Percentiles rank a stretch among this genome's conserved stretches.
Conservation (phyloP, 2,113 vertebrate species). For the Ovibos moschatus region DNA sequence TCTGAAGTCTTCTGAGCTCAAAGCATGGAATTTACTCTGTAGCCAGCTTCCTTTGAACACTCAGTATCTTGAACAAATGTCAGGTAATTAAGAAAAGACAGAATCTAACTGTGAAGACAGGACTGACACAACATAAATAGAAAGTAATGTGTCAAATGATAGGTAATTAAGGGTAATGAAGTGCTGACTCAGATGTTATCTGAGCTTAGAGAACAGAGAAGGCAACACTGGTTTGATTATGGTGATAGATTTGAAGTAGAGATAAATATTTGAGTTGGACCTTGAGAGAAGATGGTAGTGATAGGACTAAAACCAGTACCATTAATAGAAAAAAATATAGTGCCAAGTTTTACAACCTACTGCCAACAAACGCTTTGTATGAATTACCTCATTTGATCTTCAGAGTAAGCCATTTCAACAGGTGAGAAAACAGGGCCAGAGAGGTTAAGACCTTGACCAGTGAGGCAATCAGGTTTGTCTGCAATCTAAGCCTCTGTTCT, state of each 20-base stretch:
- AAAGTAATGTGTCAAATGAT: not conserved
- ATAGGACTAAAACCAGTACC: not conserved
- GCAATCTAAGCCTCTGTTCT: not conserved
- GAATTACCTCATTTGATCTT: not conserved
- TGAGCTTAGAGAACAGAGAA: not conserved
- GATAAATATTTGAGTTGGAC: not conserved
- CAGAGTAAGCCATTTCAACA: not conserved
- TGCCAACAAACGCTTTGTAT: not conserved
- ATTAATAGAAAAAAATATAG: not conserved
- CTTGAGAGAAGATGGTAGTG: not conserved
- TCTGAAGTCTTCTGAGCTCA: not conserved
- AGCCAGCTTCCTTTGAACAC: not conserved
- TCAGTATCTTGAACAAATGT: not conserved
- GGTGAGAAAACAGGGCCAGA: slow-evolving; percentile 5
- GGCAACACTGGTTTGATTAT: not conserved
- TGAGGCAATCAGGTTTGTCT: not conserved
- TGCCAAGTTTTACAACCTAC: not conserved
- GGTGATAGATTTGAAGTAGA: slow-evolving; percentile 7
- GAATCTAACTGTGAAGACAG: not conserved
- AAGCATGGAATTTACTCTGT: not conserved
- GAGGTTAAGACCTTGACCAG: not conserved
- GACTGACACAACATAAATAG: not conserved
- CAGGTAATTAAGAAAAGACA: not conserved
- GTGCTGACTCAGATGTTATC: not conserved
- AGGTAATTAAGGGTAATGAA: not conserved